Conservation (phyloP, 2,888 invertebrate genomes). For the Drepana falcataria region DNA sequence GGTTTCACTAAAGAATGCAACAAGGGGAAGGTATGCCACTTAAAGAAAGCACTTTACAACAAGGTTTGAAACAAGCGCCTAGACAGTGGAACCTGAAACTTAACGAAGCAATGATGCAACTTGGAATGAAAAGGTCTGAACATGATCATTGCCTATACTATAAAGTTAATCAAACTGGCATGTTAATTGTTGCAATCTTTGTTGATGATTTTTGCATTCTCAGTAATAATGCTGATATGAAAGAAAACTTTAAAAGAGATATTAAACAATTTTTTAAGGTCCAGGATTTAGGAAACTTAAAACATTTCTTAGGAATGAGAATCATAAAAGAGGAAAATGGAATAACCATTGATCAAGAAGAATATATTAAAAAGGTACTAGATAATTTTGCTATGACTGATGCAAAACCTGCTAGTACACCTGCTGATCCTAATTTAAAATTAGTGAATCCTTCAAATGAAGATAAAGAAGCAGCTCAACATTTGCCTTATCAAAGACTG, state of each 20-base stretch:
- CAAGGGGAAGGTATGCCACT: background rate
- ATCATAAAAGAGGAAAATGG: background rate
- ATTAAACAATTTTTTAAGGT: background rate
- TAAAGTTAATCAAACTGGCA: background rate
- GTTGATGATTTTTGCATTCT: slow-evolving; percentile 1
- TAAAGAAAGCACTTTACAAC: background rate
- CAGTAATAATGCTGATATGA: background rate
- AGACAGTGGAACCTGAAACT: background rate
- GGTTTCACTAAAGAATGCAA: background rate
- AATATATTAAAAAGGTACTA: slow-evolving; percentile 1
- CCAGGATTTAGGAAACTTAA: background rate
- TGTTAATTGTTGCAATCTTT: background rate
- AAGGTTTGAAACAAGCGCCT: background rate
- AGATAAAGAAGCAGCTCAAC: background rate
- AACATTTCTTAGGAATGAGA: background rate
- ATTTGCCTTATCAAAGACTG: background rate
- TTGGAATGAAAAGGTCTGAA: background rate
- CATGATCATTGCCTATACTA: background rate
- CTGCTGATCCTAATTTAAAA: background rate
- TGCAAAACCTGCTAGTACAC: background rate
- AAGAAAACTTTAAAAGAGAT: background rate
- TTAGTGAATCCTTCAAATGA: background rate
- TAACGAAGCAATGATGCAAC: background rate
- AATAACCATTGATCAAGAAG: background rate
- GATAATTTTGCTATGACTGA: background rate